Evolutionary conservation across 1,140 invertebrate genomes (phyloP).

Genomic region (Lanistes nyassanus): DNA sequence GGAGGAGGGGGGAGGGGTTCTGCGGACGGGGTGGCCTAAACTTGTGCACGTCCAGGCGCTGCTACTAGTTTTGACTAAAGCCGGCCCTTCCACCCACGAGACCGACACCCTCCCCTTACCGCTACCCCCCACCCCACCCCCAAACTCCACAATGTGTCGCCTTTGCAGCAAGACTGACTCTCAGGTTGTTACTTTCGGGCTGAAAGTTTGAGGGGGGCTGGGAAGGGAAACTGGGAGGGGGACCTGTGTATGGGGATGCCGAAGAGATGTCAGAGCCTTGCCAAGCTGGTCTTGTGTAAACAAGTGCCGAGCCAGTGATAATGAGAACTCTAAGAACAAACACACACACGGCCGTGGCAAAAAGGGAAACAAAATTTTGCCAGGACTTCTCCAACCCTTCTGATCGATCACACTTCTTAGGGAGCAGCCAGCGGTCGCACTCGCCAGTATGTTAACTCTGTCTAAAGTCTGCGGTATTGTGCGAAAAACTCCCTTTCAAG

Average conservation of each 20-base stretch:
- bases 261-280: slow-evolving; percentile 21
- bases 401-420: slow-evolving; percentile 28
- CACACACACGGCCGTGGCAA: slow-evolving; percentile 28
- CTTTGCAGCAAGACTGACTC: not conserved
- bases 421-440: not conserved
- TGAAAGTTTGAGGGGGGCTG: not conserved
- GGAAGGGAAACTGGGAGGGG: too few species aligned
- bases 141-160: not conserved
- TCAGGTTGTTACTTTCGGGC: slow-evolving; percentile 21
- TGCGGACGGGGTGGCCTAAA: not conserved
- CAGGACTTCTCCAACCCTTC: slow-evolving; percentile 22
- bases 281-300: slow-evolving; percentile 25
- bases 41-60: slow-evolving; percentile 2
- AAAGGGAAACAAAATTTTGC: slow-evolving; percentile 39
- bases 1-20: not conserved
- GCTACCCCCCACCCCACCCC: not conserved
- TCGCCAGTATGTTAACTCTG: too few species aligned
- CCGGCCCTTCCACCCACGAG: too few species aligned
- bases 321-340: slow-evolving; percentile 38
- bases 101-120: too few species aligned
- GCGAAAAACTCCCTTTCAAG: too few species aligned
- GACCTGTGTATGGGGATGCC: slow-evolving; percentile 28
- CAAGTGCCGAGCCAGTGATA: slow-evolving; percentile 32
- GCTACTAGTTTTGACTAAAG: slow-evolving; percentile 11
- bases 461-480: too few species aligned